phyloP scores from a whole-genome alignment of 2,797 vertebrate species.

The Chloroceryle amazona region DNA sequence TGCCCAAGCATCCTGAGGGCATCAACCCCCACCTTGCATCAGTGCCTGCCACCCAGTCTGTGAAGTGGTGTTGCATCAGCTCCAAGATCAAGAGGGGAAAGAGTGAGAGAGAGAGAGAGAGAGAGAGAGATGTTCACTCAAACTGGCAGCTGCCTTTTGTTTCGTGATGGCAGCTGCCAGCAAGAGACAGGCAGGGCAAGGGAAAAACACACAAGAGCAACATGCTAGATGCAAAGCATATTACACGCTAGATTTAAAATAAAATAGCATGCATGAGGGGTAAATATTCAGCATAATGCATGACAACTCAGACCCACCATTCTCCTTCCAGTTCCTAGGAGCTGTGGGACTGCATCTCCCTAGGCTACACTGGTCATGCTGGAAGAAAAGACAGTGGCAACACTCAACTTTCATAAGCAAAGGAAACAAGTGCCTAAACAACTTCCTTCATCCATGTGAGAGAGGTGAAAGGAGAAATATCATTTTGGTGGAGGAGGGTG shows the following conservation, averaged over 20 bases:
- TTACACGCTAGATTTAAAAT: slow-evolving; percentile 79
- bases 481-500: neutral
- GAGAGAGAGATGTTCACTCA: slow-evolving; percentile 75
- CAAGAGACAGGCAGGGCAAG: slow-evolving; percentile 73
- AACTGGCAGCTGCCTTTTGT: slow-evolving; percentile 80
- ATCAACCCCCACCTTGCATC: neutral
- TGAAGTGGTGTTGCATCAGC: slow-evolving; percentile 44
- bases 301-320: neutral
- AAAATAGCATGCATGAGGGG: slow-evolving; percentile 69
- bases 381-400: neutral
- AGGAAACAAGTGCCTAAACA: neutral
- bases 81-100: slow-evolving; percentile 46
- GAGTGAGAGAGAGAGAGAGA: neutral
- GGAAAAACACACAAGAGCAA: slow-evolving; percentile 73
- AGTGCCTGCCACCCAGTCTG: slow-evolving; percentile 49
- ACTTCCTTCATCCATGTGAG: slow-evolving; percentile 7
- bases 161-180: slow-evolving; percentile 71
- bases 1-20: slow-evolving; percentile 24
- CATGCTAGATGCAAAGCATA: slow-evolving; percentile 66
- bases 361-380: neutral
- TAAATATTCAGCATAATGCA: slow-evolving; percentile 64
- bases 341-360: neutral
- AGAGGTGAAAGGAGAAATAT: slow-evolving; percentile 30
- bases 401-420: neutral
- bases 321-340: slow-evolving; percentile 7